Evolutionary conservation across 2,113 vertebrate species (phyloP).

Genomic region (Alethe castanea): DNA sequence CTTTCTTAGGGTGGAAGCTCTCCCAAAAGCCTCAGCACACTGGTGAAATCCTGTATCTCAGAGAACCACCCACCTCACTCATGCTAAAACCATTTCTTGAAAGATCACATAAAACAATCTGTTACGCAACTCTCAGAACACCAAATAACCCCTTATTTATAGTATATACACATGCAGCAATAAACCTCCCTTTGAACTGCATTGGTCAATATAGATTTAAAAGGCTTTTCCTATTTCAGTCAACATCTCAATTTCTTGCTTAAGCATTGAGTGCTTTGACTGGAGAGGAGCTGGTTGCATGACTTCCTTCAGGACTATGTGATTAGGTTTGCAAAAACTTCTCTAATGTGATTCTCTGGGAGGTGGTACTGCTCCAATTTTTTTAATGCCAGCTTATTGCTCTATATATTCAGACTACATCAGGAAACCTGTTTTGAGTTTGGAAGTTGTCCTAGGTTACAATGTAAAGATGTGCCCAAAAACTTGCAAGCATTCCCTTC

Average conservation of each 20-base stretch:
- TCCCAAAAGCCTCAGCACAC: neutral
- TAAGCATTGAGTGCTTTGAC: conserved; percentile 1
- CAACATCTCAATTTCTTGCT: conserved; percentile 48
- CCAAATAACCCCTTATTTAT: conserved; percentile 53
- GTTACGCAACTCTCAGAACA: conserved; percentile 21
- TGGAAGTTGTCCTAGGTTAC: neutral
- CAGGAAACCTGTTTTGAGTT: neutral
- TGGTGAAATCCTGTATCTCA: neutral
- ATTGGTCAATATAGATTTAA: conserved; percentile 47
- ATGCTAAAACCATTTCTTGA: conserved; percentile 29
- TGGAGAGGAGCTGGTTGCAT: neutral
- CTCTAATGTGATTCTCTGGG: neutral
- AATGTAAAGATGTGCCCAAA: too few relatives aligned
- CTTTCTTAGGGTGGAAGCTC: neutral
- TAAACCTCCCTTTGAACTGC: conserved; percentile 22
- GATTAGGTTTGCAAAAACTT: neutral
- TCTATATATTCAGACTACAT: neutral
- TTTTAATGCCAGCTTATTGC: neutral
- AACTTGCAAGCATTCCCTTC: neutral
- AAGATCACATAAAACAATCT: neutral
- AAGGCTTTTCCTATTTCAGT: neutral
- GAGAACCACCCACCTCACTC: conserved; percentile 43
- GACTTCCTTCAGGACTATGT: neutral
- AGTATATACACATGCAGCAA: conserved; percentile 43
- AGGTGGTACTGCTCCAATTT: neutral